Conservation (phyloP, 2,113 vertebrate genomes). For the Bubo blakistoni region DNA sequence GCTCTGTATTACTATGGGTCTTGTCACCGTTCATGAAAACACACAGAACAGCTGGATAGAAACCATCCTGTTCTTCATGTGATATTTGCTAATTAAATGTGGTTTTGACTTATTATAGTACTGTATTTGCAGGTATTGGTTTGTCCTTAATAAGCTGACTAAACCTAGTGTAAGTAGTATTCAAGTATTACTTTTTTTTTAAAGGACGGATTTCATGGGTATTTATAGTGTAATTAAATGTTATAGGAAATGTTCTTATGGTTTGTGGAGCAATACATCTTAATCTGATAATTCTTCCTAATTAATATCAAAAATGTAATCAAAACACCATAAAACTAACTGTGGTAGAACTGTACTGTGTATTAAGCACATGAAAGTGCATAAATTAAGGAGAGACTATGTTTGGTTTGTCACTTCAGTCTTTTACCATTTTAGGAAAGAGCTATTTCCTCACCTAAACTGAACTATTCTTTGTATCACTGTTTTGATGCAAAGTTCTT, state of each 20-base stretch:
- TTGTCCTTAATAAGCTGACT: background rate
- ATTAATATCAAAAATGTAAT: background rate
- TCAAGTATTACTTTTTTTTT: background rate
- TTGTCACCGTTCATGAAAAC: background rate
- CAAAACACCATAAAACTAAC: background rate
- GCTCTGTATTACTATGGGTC: background rate
- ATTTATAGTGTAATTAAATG: background rate
- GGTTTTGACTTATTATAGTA: background rate
- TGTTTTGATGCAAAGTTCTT: background rate
- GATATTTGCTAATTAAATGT: background rate
- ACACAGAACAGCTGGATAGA: background rate
- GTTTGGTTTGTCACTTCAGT: background rate
- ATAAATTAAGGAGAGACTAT: background rate
- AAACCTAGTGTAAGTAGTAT: background rate
- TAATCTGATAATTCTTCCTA: background rate
- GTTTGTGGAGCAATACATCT: background rate
- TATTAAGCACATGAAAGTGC: background rate
- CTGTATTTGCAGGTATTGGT: background rate
- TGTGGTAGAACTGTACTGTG: background rate
- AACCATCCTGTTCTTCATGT: background rate
- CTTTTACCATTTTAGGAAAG: background rate
- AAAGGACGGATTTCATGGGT: background rate
- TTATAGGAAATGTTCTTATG: background rate
- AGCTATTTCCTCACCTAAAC: background rate
- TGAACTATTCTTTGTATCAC: background rate